Base-by-base conservation (phyloP, 2,797 vertebrate genomes). In the Sebastiscus tertius region DNA sequence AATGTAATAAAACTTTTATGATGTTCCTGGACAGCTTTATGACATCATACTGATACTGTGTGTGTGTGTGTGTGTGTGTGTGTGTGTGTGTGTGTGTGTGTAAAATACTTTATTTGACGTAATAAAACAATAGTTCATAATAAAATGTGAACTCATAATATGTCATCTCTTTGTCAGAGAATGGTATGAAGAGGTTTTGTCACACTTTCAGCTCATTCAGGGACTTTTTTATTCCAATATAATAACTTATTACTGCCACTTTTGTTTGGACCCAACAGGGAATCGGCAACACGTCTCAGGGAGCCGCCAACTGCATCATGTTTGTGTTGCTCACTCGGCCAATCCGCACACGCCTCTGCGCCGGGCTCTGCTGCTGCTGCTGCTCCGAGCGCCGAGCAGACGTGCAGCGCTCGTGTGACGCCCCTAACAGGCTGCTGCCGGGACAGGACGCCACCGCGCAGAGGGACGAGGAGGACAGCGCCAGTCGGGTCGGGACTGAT, bases 241-340 rank as follows among this genome's bases (percentile, higher is more conserved):
- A n/a, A 67, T 39, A 9, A 66, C 52, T 7, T 12, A 1, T 60
- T 27, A 7, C 61, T 36, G 20, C 16, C 1, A 8, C 46, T 52
- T 76, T 46, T 59, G 0, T 72, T 84, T 59, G 71, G 8, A 52
- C 58, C 72, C 79, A 6, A 79, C 96, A 98, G 98, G 98, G 98
- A 0, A 94, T 99, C 0, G 98, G 98, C 8, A 99, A 99, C 96
- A 99, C 97, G 0, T 98, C 96, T 61, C 98, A 99, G 89, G 98
- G 98, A 84, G 98, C 97, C 0, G 98, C 98, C 83, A 99, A 99
- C 95, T 99, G 98, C 88, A 95, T 99, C 87, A 96, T 98, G 96
- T 99, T 99, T 4, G 97, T 97, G 2, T 88, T 99, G 54, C 97
- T 97, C 31, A 99, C 98, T 0, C 94, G 87, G 0, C 95, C 93